phyloP scores from a whole-genome alignment of 2,888 invertebrate species.

The Hydroisotoma schaefferi region DNA sequence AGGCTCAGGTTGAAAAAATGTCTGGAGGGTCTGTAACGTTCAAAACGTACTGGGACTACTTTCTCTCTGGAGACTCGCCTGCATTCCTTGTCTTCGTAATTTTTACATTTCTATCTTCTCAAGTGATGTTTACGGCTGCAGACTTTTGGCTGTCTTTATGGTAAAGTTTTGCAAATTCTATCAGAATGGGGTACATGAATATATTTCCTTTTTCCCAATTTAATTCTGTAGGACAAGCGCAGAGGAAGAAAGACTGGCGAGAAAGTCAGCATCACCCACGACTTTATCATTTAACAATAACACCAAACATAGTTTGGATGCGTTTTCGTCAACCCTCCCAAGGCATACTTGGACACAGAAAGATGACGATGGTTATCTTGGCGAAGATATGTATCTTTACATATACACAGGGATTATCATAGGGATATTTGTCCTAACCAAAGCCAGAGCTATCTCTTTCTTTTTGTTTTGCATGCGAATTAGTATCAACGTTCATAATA shows the following conservation, averaged over 20 bases:
- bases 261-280: neutral
- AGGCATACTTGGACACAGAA: constrained; percentile 21
- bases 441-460: constrained; percentile 53
- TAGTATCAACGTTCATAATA: constrained; percentile 54
- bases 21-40: constrained; percentile 44
- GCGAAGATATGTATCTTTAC: constrained; percentile 50
- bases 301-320: no score
- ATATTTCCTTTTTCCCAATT: neutral
- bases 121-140: constrained; percentile 31
- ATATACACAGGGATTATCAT: constrained; percentile 52
- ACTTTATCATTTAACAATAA: no score
- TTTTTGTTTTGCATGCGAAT: constrained; percentile 53
- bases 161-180: constrained; percentile 23
- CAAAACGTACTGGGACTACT: constrained; percentile 54
- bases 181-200: neutral
- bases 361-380: constrained; percentile 32
- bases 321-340: no score
- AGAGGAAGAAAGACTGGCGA: constrained; percentile 17
- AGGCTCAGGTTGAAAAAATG: constrained; percentile 41
- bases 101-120: constrained; percentile 33
- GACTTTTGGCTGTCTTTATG: constrained; percentile 44
- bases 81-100: constrained; percentile 29
- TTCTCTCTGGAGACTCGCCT: constrained; percentile 31
- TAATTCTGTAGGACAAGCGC: constrained; percentile 28
- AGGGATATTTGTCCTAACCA: constrained; percentile 50